A percentile compares a stretch with the other conserved stretches of the same genome.
These are phyloP conservation scores for Cosmopolites sordidus DNA, from an alignment of 2,888 invertebrate genomes.

Conservation along the genomic window DNA sequence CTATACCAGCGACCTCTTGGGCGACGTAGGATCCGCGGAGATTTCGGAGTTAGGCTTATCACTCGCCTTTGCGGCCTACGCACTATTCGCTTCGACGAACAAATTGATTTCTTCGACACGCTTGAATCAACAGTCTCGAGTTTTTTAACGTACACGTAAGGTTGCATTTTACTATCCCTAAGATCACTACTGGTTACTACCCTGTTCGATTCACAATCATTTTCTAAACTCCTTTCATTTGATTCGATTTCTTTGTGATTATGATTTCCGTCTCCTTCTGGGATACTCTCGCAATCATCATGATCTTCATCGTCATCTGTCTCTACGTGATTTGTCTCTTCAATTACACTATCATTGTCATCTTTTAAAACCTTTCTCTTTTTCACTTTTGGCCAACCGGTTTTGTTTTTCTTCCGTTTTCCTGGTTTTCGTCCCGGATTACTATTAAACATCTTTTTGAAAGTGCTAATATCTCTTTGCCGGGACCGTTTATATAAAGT, in stretches of 20 bases:
- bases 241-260: conserved; percentile 30
- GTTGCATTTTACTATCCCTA: conserved; percentile 54
- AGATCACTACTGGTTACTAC: conserved; percentile 41
- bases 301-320: conserved; percentile 30
- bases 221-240: conserved; percentile 25
- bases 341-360: conserved; percentile 37
- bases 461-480: conserved; percentile 37
- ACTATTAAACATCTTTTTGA: conserved; percentile 30
- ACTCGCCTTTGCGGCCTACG: conserved; percentile 32
- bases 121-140: conserved; percentile 50
- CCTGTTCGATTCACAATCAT: conserved; percentile 29
- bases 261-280: conserved; percentile 23
- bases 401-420: conserved; percentile 69
- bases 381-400: conserved; percentile 72
- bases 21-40: conserved; percentile 45
- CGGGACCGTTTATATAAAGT: conserved; percentile 47
- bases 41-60: conserved; percentile 44
- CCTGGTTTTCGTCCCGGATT: conserved; percentile 41
- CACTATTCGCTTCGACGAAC: conserved; percentile 31
- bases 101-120: conserved; percentile 21
- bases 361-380: conserved; percentile 43
- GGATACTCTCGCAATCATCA: conserved; percentile 35
- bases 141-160: conserved; percentile 63
- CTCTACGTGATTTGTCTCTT: conserved; percentile 33
- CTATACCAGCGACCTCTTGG: conserved; percentile 48